Conservation (phyloP, 2,888 invertebrate genomes). For the Lingula anatina region DNA sequence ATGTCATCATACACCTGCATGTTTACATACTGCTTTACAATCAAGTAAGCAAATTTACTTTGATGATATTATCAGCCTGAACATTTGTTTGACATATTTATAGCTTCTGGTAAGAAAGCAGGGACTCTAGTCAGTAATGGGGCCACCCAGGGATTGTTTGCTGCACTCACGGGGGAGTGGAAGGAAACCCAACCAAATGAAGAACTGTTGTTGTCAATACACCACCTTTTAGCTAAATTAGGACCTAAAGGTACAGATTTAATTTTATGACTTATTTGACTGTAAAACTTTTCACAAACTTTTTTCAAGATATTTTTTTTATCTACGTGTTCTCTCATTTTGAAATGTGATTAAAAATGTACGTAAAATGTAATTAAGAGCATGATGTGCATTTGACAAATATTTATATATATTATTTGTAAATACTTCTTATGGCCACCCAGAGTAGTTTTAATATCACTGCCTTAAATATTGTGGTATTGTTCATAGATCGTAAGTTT, state of each 20-base stretch:
- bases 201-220: too few relatives aligned
- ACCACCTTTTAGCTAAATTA: conserved; percentile 41
- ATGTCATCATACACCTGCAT: too few relatives aligned
- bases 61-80: too few relatives aligned
- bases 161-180: too few relatives aligned
- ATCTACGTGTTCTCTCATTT: neutral
- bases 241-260: conserved; percentile 41
- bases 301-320: neutral
- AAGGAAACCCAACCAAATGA: conserved; percentile 22
- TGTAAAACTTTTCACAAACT: neutral
- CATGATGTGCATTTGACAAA: neutral
- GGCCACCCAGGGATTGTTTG: conserved; percentile 37
- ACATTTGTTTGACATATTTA: too few relatives aligned
- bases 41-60: too few relatives aligned
- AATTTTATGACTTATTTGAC: too few relatives aligned
- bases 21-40: too few relatives aligned
- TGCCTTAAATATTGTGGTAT: too few relatives aligned
- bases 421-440: too few relatives aligned
- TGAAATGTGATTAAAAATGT: too few relatives aligned
- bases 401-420: neutral
- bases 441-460: too few relatives aligned
- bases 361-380: neutral
- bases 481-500: conserved; percentile 59
- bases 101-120: conserved; percentile 40
- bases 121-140: conserved; percentile 38